Evolutionary conservation across 2,888 invertebrate genomes (phyloP), one percentile per base, ranked within the genome.

Genomic region (Drosophila macrospina): DNA sequence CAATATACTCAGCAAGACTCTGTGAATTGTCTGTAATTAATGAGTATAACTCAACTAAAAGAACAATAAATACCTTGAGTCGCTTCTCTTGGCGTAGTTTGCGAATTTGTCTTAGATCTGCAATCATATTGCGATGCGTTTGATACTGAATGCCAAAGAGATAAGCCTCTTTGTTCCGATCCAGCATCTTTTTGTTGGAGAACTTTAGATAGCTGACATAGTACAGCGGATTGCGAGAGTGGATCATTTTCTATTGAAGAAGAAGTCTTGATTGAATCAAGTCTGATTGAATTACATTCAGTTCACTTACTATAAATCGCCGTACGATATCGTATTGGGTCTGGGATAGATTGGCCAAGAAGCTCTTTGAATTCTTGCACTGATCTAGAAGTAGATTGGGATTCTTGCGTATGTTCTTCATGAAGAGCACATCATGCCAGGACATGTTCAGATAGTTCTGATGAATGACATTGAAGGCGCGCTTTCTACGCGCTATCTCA

Each of bases 211-310:
- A 74, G 16, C 77, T 78, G 16, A 90, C 74, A 15, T 79, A 86
- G 51, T 91, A 91, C 2, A 91, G 47, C 0, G 91, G 91, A 74
- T 80, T 77, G 0, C 91, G 88, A 0, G 89, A 78, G 63, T 91
- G 88, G 7, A 91, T 55, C 91, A 91, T 91, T 91, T 89, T 89
- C 91, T 91, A 16, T 1, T 0, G 39, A 5, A 37, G 26, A 39
- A 20, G n/a, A 1, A 11, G n/a, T 28, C n/a, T n/a, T 6, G 42
- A 13, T 16, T 10, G 8, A 3, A 5, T n/a, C 0, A 2, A 24
- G 3, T 6, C 8, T 1, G 1, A 5, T 0, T 0, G 1, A 6
- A 6, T 28, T 28, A 6, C 7, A 5, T 28, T 0, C 1, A n/a
- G 3, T 37, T 52, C 30, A 55, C 69, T 62, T 47, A 91, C 91